Conservation (phyloP, 2,113 vertebrate species). For the Anarhynchus alexandrinus region DNA sequence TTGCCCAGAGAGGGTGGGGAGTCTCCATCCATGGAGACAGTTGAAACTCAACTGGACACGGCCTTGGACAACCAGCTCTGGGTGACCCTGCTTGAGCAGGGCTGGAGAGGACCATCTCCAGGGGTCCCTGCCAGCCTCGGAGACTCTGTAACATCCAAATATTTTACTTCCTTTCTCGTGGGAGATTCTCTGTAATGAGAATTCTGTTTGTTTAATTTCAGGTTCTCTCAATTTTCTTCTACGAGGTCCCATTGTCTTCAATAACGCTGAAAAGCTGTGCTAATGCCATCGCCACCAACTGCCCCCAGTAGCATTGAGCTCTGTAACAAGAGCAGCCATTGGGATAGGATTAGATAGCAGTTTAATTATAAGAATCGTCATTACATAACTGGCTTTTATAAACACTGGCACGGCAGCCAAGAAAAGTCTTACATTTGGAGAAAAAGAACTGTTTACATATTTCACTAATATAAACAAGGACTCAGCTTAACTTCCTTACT, state of each 20-base stretch:
- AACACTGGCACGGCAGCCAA: constrained; percentile 3
- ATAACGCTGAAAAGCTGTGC: fast-evolving
- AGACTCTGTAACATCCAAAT: fast-evolving
- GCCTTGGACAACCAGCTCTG: neutral
- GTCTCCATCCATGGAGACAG: neutral
- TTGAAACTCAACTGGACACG: fast-evolving
- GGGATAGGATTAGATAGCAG: neutral
- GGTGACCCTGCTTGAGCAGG: neutral
- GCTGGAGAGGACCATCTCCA: fast-evolving
- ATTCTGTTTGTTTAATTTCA: neutral
- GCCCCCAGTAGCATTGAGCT: neutral
- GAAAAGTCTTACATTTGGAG: neutral
- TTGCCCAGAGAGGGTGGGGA: neutral
- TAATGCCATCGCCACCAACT: neutral
- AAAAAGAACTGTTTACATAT: neutral
- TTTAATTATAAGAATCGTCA: neutral
- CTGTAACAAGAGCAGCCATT: neutral
- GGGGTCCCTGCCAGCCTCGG: neutral
- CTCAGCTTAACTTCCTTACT: neutral
- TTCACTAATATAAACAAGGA: neutral
- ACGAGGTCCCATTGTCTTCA: neutral
- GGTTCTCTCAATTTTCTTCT: neutral
- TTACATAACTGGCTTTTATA: neutral
- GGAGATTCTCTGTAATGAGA: neutral
- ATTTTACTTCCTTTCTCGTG: neutral